Base-by-base conservation (phyloP, 1,140 invertebrate genomes). In the Bilobella aurantiaca region DNA sequence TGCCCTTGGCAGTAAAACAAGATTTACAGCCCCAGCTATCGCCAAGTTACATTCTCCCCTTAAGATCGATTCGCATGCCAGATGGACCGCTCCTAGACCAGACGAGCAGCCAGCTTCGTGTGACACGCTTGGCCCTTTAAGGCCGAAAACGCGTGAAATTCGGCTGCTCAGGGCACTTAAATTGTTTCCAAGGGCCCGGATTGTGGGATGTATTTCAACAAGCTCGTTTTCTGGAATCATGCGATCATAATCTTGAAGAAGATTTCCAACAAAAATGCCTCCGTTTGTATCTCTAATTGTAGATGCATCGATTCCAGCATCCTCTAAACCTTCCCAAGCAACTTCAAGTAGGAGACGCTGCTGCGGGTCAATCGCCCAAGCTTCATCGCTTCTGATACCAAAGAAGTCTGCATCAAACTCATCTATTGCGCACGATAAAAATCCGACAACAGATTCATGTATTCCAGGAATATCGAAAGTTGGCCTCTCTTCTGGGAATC, bases 281-380 rank as follows among this genome's bases (percentile, higher is more conserved):
- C 8, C 32, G 5, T 59, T 59, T 31, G 58, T 8, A 5, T 29
- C 58, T 14, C 8, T 3, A 8, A 59, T 5, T 12, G 58, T 30
- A 23, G 8, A 8, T 8, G 58, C 29, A 34, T 59, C 58, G 23
- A 59, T 59, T 59, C 71, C 70, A 69, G 83, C 78, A 79, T 85
- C 84, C 69, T 82, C 74, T 57, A 85, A 81, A 1, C 82, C 79
- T 76, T 85, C 83, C 74, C 83, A 81, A 8, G 82, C 77, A 3
- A 81, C 78, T 74, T 85, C 83, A 3, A 85, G 75, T 23, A 85
- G 74, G 37, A 85, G 71, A 63, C 84, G 73, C 21, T 83, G 74
- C 75, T 85, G 83, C 34, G 83, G 84, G 69, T 85, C 83, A 82
- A 85, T 85, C 49, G 68, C 71, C 69, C 83, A 76, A 5, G 83